phyloP scores from a whole-genome alignment of 1,140 invertebrate species.

The Nylanderia fulva region DNA sequence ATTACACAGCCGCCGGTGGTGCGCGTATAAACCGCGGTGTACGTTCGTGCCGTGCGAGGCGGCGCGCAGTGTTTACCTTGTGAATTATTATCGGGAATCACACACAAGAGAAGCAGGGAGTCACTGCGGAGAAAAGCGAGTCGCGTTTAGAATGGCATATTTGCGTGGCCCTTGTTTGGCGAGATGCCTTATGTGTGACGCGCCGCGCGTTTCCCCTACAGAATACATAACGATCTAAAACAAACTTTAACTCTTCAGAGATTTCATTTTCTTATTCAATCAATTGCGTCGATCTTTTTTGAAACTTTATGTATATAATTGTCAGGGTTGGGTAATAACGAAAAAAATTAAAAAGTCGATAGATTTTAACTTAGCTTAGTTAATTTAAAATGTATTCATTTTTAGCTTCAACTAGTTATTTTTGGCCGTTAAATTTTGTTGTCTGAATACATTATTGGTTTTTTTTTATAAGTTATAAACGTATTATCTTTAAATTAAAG shows the following conservation, averaged over 20 bases:
- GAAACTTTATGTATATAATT: too few species aligned
- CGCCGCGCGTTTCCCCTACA: not conserved
- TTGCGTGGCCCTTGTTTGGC: slow-evolving; percentile 14
- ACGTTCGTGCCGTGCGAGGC: slow-evolving; percentile 1
- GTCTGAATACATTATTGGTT: too few species aligned
- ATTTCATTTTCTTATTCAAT: not conserved
- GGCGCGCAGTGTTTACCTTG: slow-evolving; percentile 46
- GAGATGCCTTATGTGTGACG: not conserved
- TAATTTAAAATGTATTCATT: too few species aligned
- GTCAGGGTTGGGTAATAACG: too few species aligned
- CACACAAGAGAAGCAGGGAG: slow-evolving; percentile 18
- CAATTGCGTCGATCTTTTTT: not conserved
- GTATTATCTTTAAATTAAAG: too few species aligned
- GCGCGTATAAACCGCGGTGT: slow-evolving; percentile 39
- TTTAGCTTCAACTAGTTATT: too few species aligned
- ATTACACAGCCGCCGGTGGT: slow-evolving; percentile 72
- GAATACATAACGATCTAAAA: not conserved
- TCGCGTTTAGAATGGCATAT: not conserved
- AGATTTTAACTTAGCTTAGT: too few species aligned
- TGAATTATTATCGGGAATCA: slow-evolving; percentile 75
- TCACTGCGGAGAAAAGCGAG: slow-evolving; percentile 19
- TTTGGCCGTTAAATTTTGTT: too few species aligned
- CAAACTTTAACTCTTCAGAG: not conserved
- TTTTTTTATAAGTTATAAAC: too few species aligned
- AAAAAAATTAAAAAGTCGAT: too few species aligned